Conservation (phyloP, 2,797 vertebrate species). For the Sandelia bainsii region DNA sequence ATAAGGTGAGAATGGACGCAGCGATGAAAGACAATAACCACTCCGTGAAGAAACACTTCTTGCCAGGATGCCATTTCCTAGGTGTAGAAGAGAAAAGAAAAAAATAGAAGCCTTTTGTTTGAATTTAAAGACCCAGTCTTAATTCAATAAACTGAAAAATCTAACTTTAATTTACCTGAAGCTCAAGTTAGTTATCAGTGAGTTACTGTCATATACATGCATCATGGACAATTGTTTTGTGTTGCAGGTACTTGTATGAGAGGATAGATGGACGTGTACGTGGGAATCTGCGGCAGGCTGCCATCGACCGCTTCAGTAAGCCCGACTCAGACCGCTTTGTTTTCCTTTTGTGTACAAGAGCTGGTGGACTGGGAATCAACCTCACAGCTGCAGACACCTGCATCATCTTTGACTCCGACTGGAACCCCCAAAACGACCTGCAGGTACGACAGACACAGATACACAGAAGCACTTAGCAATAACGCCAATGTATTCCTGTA, state of each 20-base stretch:
- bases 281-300: slow-evolving; percentile 96
- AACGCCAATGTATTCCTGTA: not conserved
- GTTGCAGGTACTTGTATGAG: slow-evolving; percentile 92
- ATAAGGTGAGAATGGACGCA: slow-evolving; percentile 48
- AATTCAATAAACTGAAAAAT: not conserved
- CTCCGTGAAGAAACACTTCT: slow-evolving; percentile 28
- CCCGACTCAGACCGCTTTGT: slow-evolving; percentile 98
- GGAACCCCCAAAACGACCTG: slow-evolving; percentile 99
- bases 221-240: slow-evolving; percentile 8
- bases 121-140: not conserved
- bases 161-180: not conserved
- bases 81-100: slow-evolving; percentile 16
- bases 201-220: not conserved
- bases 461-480: not conserved
- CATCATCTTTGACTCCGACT: slow-evolving; percentile 99
- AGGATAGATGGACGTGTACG: slow-evolving; percentile 96
- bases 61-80: slow-evolving; percentile 20
- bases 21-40: slow-evolving; percentile 43
- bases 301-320: slow-evolving; percentile 98
- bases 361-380: slow-evolving; percentile 97
- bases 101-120: not conserved
- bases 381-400: slow-evolving; percentile 97
- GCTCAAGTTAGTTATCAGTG: no score
- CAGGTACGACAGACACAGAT: slow-evolving; percentile 85
- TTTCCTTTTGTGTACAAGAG: slow-evolving; percentile 97